phyloP scores from a whole-genome alignment of 2,888 invertebrate genomes.

The Chloroclysta siterata region DNA sequence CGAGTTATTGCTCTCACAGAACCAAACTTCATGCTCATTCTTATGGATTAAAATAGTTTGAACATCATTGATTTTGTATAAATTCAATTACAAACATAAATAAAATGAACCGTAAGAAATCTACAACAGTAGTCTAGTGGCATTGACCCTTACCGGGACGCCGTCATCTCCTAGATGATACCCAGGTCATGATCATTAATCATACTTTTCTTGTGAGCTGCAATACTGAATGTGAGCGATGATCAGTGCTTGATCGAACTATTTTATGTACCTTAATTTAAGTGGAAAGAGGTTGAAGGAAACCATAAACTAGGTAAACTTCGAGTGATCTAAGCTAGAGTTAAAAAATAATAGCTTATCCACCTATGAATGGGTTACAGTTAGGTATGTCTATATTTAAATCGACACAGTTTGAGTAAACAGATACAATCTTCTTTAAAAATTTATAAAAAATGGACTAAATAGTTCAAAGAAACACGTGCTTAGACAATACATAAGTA shows the following conservation, averaged over 20 bases:
- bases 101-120: conserved; percentile 30
- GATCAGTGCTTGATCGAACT: conserved; percentile 24
- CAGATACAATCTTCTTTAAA: neutral
- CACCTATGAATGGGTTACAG: neutral
- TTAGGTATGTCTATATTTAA: no score
- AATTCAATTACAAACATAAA: conserved; percentile 22
- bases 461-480: neutral
- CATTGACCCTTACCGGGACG: conserved; percentile 43
- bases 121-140: conserved; percentile 44
- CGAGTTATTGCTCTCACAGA: neutral
- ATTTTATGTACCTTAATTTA: conserved; percentile 21
- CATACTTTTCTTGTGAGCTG: conserved; percentile 51
- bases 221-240: conserved; percentile 33
- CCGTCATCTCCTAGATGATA: conserved; percentile 36
- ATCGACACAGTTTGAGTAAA: neutral
- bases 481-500: neutral
- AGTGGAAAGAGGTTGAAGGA: conserved; percentile 11
- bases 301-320: neutral
- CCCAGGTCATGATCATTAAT: conserved; percentile 56
- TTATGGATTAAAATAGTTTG: neutral
- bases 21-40: neutral
- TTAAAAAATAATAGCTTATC: neutral
- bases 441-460: neutral
- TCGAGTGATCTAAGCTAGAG: neutral
- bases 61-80: neutral